A percentile compares a stretch with the other conserved stretches of the same genome.
Conservation (phyloP, 2,113 vertebrate species). For the Chamaetylas fuelleborni region DNA sequence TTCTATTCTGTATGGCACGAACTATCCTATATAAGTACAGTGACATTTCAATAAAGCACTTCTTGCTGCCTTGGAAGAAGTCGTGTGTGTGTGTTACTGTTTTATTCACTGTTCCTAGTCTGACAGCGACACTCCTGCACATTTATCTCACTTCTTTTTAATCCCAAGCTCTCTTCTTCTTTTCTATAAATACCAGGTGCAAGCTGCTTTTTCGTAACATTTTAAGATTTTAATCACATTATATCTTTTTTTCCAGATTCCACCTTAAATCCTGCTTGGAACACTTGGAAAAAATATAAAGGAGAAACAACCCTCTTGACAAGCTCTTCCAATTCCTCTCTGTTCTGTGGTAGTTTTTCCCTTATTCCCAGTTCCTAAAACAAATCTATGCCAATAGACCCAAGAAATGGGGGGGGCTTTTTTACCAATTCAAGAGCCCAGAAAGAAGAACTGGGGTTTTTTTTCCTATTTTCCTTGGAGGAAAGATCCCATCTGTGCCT, state of each 20-base stretch:
- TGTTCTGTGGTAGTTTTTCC: neutral
- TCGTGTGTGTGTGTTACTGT: too few species aligned
- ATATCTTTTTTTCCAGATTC: neutral
- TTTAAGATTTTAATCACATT: too few species aligned
- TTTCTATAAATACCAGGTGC: neutral
- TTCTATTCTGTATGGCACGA: too few species aligned
- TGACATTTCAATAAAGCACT: too few species aligned
- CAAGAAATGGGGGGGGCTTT: neutral
- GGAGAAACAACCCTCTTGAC: neutral
- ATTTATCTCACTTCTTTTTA: neutral
- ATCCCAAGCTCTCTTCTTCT: neutral
- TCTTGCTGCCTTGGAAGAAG: too few species aligned
- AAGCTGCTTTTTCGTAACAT: neutral
- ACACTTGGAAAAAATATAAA: neutral
- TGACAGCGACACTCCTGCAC: neutral
- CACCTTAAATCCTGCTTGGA: neutral
- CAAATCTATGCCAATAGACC: neutral
- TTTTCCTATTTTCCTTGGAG: neutral
- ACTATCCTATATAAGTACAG: too few species aligned
- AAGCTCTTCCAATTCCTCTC: neutral
- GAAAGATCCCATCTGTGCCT: neutral
- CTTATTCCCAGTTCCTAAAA: neutral
- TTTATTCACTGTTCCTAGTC: too few species aligned
- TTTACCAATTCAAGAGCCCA: neutral
- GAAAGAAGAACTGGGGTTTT: rapidly evolving